phyloP scores from a whole-genome alignment of 1,140 invertebrate genomes.

The Bombus soroeensis region DNA sequence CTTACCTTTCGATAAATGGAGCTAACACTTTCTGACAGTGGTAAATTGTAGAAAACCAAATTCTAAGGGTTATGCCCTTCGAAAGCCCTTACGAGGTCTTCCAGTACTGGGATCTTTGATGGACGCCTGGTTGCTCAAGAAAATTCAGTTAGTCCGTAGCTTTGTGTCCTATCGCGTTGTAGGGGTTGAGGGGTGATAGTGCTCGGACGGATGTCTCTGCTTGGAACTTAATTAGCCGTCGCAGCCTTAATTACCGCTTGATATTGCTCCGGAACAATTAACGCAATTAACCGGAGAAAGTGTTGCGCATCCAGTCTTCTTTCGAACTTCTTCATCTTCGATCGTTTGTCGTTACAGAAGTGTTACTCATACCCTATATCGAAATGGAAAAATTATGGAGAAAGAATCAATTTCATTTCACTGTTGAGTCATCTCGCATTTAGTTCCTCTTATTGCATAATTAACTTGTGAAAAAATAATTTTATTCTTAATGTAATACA shows the following conservation, averaged over 20 bases:
- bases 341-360: conserved; percentile 8
- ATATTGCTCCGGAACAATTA: conserved; percentile 81
- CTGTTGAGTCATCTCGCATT: not conserved
- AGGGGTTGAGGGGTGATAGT: conserved; percentile 71
- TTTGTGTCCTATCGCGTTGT: conserved; percentile 78
- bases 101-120: conserved; percentile 78
- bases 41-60: conserved; percentile 13
- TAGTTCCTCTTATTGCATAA: not conserved
- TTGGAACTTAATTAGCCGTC: conserved; percentile 78
- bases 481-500: not conserved
- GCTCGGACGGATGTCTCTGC: conserved; percentile 75
- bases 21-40: not conserved
- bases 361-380: not conserved
- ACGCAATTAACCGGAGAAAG: conserved; percentile 77
- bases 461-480: not conserved
- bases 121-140: conserved; percentile 81
- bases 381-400: not conserved
- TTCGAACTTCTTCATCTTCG: conserved; percentile 37
- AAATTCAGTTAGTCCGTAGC: conserved; percentile 82
- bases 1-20: not conserved
- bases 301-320: conserved; percentile 67
- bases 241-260: conserved; percentile 78
- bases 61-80: conserved; percentile 39
- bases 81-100: conserved; percentile 54
- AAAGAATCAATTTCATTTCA: not conserved